Evolutionary conservation across 37 sponge, comb jelly and placozoan genomes (phyloP).

Genomic region (Corticium candelabrum): DNA sequence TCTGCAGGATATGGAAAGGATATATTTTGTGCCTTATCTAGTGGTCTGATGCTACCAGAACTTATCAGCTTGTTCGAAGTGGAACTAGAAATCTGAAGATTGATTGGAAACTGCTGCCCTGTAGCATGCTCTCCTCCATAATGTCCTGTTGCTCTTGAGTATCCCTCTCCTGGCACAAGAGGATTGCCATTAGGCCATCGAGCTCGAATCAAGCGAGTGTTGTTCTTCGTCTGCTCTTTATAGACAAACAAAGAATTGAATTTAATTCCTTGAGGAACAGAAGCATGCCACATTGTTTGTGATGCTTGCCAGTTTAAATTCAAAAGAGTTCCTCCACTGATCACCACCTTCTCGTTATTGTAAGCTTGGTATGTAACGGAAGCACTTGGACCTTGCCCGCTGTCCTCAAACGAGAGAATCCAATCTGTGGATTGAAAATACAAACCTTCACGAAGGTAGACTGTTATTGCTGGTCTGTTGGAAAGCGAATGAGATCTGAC

Average conservation of each 20-base stretch:
- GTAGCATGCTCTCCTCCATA: neutral
- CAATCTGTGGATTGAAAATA: constrained; percentile 14
- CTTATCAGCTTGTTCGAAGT: neutral
- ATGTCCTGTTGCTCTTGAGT: neutral
- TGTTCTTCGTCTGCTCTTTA: constrained; percentile 31
- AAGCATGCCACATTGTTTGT: constrained; percentile 19
- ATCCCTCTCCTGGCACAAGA: constrained; percentile 28
- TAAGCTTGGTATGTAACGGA: constrained; percentile 5
- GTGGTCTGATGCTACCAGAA: neutral
- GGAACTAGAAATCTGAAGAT: neutral
- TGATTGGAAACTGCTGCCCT: neutral
- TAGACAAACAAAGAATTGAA: constrained; percentile 19
- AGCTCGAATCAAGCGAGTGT: constrained; percentile 25
- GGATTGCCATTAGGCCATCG: constrained; percentile 69
- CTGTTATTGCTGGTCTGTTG: neutral
- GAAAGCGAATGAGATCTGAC: neutral
- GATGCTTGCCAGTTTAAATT: constrained; percentile 36
- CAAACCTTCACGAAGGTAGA: constrained; percentile 23
- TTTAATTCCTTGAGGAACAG: constrained; percentile 31
- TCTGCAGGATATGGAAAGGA: neutral
- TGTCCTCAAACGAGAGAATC: neutral
- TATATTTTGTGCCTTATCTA: neutral
- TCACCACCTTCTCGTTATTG: constrained; percentile 13
- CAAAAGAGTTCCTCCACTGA: constrained; percentile 40
- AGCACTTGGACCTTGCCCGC: neutral